These are phyloP conservation scores for Zeuzera pyrina DNA, from an alignment of 2,888 invertebrate genomes.

Conservation along the genomic window DNA sequence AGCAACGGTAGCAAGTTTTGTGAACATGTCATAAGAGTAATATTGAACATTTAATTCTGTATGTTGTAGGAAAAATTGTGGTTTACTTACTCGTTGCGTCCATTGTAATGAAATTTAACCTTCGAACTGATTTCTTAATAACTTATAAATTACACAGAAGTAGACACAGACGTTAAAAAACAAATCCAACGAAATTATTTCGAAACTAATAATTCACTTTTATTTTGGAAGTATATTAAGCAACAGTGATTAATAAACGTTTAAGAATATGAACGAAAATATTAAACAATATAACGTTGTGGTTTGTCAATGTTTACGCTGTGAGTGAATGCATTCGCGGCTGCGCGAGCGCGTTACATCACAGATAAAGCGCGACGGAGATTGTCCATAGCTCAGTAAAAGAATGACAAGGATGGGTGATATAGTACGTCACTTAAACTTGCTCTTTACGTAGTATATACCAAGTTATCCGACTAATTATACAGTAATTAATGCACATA, in stretches of 20 bases:
- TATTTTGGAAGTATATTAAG: too few species aligned
- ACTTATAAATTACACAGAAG: too few species aligned
- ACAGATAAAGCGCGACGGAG: constrained; percentile 31
- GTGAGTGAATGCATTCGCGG: constrained; percentile 49
- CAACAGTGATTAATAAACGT: too few species aligned
- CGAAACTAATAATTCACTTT: too few species aligned
- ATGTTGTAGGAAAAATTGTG: constrained; percentile 24
- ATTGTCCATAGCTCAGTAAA: constrained; percentile 1
- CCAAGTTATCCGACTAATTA: too few species aligned
- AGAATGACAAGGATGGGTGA: constrained; percentile 24
- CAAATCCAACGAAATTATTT: too few species aligned
- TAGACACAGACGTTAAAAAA: too few species aligned
- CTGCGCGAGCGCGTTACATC: constrained; percentile 38
- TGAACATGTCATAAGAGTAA: too few species aligned
- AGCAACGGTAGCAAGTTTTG: too few species aligned
- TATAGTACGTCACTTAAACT: constrained; percentile 24
- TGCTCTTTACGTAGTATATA: constrained; percentile 35
- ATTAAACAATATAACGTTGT: constrained; percentile 23
- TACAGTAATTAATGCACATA: too few species aligned
- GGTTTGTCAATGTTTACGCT: constrained; percentile 46
- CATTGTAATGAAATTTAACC: constrained; percentile 60
- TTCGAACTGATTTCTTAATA: constrained; percentile 40
- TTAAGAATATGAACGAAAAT: constrained; percentile 6
- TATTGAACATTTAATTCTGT: background rate
- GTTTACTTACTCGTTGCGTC: constrained; percentile 67